Percentiles rank a stretch among this genome's conserved stretches.
phyloP scores from a whole-genome alignment of 2,797 vertebrate species.

The Australoheros facetus region DNA sequence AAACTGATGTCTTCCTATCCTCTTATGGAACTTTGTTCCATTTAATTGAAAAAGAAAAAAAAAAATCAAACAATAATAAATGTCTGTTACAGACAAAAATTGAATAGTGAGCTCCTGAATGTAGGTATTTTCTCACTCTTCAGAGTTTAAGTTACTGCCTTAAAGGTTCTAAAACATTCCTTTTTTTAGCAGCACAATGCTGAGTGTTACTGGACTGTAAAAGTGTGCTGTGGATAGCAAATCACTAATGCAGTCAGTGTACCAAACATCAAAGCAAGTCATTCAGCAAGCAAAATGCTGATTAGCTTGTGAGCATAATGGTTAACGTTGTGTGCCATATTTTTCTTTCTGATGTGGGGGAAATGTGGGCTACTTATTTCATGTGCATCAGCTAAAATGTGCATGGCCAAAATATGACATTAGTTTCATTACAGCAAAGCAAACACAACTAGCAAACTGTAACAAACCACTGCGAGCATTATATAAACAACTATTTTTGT shows the following conservation, averaged over 20 bases:
- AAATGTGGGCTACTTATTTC: conserved; percentile 11
- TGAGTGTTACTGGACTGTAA: conserved; percentile 27
- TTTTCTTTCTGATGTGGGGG: conserved; percentile 33
- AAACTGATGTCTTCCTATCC: neutral
- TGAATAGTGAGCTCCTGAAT: neutral
- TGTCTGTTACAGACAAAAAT: neutral
- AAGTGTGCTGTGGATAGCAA: conserved; percentile 49
- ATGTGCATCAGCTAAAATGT: conserved; percentile 42
- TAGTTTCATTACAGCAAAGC: neutral
- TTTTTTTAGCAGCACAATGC: neutral
- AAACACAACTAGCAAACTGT: conserved; percentile 21
- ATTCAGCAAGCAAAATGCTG: conserved; percentile 54
- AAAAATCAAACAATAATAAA: neutral
- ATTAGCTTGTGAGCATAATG: conserved; percentile 52
- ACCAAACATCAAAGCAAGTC: conserved; percentile 63
- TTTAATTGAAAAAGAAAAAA: neutral
- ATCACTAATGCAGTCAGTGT: conserved; percentile 46
- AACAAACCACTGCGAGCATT: conserved; percentile 3
- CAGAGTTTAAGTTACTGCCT: neutral
- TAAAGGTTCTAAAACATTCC: neutral
- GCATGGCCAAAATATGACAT: conserved; percentile 14
- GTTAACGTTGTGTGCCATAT: conserved; percentile 26
- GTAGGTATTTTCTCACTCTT: neutral
- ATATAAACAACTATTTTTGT: neutral
- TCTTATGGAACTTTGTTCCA: neutral